Evolutionary conservation across 2,888 invertebrate species (phyloP).

Genomic region (Harpalus rufipes): DNA sequence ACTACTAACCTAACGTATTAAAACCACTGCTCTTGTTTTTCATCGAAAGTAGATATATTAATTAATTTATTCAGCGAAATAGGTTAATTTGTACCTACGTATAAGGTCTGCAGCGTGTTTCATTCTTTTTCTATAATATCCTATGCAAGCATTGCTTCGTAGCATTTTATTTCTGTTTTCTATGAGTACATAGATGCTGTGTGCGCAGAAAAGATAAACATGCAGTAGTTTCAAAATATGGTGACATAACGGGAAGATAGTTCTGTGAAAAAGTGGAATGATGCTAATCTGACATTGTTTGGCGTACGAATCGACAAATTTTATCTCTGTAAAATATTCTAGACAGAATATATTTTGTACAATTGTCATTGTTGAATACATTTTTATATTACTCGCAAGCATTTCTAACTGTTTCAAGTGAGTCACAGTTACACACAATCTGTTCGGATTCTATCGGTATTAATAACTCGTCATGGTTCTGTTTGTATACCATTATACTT

Average conservation of each 20-base stretch:
- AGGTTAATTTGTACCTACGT: constrained; percentile 44
- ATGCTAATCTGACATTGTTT: constrained; percentile 51
- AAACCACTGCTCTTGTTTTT: constrained; percentile 27
- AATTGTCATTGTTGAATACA: background rate
- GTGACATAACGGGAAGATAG: constrained; percentile 51
- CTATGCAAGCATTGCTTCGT: background rate
- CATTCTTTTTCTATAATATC: background rate
- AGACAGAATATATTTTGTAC: constrained; percentile 4
- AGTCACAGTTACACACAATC: background rate
- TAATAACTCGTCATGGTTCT: no score
- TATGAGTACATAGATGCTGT: constrained; percentile 6
- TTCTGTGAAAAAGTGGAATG: constrained; percentile 43
- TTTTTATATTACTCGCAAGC: background rate
- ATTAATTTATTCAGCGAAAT: constrained; percentile 29
- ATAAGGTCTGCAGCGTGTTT: background rate
- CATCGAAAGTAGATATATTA: constrained; percentile 27
- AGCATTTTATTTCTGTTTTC: constrained; percentile 30
- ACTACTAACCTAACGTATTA: constrained; percentile 2
- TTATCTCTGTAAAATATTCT: constrained; percentile 38
- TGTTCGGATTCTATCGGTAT: background rate
- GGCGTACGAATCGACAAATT: constrained; percentile 39
- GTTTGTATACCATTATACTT: no score
- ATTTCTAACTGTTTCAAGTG: background rate
- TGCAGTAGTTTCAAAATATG: constrained; percentile 38
- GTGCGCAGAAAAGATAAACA: constrained; percentile 27